Evolutionary conservation across 2,888 invertebrate species (phyloP).

Genomic region (Hypselothyrea guttata): DNA sequence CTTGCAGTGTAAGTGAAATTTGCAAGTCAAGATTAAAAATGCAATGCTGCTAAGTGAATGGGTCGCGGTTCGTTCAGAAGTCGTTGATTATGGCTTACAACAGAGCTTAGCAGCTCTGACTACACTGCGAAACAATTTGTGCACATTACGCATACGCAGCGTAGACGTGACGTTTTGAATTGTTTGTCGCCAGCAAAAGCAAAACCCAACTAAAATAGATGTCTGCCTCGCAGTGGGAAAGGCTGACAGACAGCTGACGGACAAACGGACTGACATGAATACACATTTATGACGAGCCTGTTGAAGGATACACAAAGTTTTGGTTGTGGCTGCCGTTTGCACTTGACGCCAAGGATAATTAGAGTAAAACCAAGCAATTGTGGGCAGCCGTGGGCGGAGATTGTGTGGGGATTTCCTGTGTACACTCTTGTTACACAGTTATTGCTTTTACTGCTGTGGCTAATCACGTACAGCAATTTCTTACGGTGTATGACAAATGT

Average conservation of each 20-base stretch:
- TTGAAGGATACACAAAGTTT: slow-evolving; percentile 46
- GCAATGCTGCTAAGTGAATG: slow-evolving; percentile 35
- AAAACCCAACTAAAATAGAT: slow-evolving; percentile 13
- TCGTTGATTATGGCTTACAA: slow-evolving; percentile 44
- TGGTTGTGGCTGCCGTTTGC: slow-evolving; percentile 41
- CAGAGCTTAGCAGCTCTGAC: slow-evolving; percentile 26
- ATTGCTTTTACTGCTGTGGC: slow-evolving; percentile 29
- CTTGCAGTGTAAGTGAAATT: slow-evolving; percentile 39
- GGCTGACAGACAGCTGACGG: slow-evolving; percentile 20
- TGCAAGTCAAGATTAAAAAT: slow-evolving; percentile 62
- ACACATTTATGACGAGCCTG: slow-evolving; percentile 31
- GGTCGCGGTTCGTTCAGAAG: slow-evolving; percentile 6
- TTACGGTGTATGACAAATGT: slow-evolving; percentile 29
- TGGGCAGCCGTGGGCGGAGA: slow-evolving; percentile 9
- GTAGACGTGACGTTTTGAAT: slow-evolving; percentile 35
- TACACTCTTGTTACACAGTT: slow-evolving; percentile 19
- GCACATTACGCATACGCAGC: slow-evolving; percentile 58
- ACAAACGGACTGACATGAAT: neutral
- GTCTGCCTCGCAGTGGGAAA: slow-evolving; percentile 28
- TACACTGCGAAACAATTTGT: slow-evolving; percentile 7
- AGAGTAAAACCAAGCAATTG: slow-evolving; percentile 56
- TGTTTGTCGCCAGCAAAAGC: slow-evolving; percentile 20
- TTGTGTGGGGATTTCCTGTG: slow-evolving; percentile 7
- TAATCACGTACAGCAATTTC: slow-evolving; percentile 25
- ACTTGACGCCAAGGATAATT: slow-evolving; percentile 71